Evolutionary conservation across 2,113 vertebrate genomes (phyloP), one percentile per base, ranked within the genome.

Genomic region (Tupaia chinensis): DNA sequence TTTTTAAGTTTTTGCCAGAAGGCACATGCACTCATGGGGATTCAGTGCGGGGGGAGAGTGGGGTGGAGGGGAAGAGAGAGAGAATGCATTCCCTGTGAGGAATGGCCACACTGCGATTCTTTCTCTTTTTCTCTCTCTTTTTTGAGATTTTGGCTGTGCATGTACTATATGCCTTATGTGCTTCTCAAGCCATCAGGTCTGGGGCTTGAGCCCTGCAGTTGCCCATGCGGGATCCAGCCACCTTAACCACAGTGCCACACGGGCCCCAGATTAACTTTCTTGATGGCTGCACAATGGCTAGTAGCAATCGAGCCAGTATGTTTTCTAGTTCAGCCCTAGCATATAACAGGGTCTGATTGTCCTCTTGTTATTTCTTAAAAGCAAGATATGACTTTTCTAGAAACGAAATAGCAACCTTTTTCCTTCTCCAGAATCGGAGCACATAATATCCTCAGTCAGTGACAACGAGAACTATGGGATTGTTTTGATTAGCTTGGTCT

Each of bases 381-480:
- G 25, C 13, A 86, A 94, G 76, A 9, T 54, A 78, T 44, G 69
- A 54, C 56, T 34, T 80, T 69, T 70, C 56, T 84, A 56, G 54
- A 80, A 90, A 94, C 10, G 54, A 56, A 29, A 29, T 32, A 93
- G 56, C 34, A 70, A 65, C 3, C 6, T 17, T 76, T 92, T 79
- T 87, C 34, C 60, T 92, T 72, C 29, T 97, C 86, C 78, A 72
- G 32, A 91, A 66, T 58, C 13, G 56, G 54, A 83, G 32, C 23
- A 70, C 11, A 29, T 6, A 14, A 27, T 25, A 54, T 83, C 44
- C 13, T 84, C 19, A 69, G 13, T 70, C 66, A 80, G 9, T 23
- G 53, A 76, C 34, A 72, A 1, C 29, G 12, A 74, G 69, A 12
- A 63, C 9, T 16, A 3, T 25, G n/a, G 70, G 17, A 27, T 68